Percentiles rank a stretch among this genome's conserved stretches.
These are phyloP conservation scores for Blera fallax DNA, from an alignment of 2,888 invertebrate genomes.

Conservation along the genomic window DNA sequence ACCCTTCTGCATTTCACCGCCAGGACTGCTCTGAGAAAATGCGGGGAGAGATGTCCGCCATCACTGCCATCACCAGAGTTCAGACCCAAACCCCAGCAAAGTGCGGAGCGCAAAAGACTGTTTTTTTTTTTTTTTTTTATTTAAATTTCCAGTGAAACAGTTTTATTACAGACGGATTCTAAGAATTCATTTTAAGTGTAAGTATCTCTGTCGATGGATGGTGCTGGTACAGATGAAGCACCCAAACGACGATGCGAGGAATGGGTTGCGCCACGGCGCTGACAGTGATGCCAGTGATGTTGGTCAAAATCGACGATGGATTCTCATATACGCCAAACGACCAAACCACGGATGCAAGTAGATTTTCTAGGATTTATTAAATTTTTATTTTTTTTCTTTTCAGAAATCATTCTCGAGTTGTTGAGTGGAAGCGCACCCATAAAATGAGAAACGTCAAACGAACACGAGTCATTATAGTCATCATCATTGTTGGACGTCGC, in stretches of 20 bases:
- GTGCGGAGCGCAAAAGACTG: constrained; percentile 28
- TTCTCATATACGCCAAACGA: no score
- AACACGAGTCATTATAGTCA: background rate
- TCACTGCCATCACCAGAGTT: no score
- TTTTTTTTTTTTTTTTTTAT: constrained; percentile 35
- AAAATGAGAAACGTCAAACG: background rate
- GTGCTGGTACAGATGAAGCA: constrained; percentile 7
- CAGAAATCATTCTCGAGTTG: background rate
- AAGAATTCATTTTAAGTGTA: constrained; percentile 31
- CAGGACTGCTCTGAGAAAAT: background rate
- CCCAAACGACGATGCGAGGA: background rate
- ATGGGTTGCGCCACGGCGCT: background rate
- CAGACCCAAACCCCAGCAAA: background rate
- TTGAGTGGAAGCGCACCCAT: background rate
- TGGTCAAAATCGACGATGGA: background rate
- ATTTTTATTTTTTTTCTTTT: no score
- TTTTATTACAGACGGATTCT: constrained; percentile 51
- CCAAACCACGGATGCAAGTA: background rate
- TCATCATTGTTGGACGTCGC: background rate
- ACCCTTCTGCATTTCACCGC: constrained; percentile 27
- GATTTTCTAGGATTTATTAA: background rate
- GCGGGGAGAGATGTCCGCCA: no score
- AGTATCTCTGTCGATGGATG: constrained; percentile 36
- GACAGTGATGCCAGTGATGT: background rate
- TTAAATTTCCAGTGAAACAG: constrained; percentile 50